Conservation (phyloP, 1,140 invertebrate species). For the Zaprionus gabonicus region DNA sequence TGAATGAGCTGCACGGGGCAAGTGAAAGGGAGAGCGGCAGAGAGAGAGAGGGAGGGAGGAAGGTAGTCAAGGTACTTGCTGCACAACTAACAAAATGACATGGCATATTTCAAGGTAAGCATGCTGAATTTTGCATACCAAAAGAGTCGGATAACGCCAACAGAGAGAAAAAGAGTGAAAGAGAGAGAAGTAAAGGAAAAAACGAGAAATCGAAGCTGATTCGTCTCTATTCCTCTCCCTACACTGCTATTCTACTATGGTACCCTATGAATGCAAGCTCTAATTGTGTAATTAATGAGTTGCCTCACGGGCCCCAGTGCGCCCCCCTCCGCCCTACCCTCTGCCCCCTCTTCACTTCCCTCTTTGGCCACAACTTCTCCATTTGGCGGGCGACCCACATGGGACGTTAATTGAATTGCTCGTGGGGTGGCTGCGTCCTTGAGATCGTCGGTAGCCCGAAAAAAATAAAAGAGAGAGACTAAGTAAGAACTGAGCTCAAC, state of each 20-base stretch:
- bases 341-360: neutral
- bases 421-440: conserved; percentile 53
- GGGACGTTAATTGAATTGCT: conserved; percentile 62
- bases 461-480: conserved; percentile 17
- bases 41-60: neutral
- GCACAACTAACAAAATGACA: conserved; percentile 58
- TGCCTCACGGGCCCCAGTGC: conserved; percentile 30
- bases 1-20: neutral
- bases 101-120: conserved; percentile 81
- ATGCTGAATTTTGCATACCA: conserved; percentile 71
- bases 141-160: conserved; percentile 16
- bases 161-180: conserved; percentile 7
- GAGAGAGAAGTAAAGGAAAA: conserved; percentile 1
- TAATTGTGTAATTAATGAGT: conserved; percentile 81
- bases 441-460: conserved; percentile 49
- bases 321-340: neutral
- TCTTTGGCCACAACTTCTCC: conserved; percentile 23
- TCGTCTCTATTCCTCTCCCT: neutral
- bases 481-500: neutral
- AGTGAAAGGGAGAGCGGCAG: neutral
- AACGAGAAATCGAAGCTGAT: conserved; percentile 11
- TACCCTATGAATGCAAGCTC: conserved; percentile 48
- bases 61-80: neutral
- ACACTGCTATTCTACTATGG: neutral
- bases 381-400: conserved; percentile 35